A percentile compares a stretch with the other conserved stretches of the same genome.
Conservation (phyloP, 2,113 vertebrate species). For the Antechinus flavipes region DNA sequence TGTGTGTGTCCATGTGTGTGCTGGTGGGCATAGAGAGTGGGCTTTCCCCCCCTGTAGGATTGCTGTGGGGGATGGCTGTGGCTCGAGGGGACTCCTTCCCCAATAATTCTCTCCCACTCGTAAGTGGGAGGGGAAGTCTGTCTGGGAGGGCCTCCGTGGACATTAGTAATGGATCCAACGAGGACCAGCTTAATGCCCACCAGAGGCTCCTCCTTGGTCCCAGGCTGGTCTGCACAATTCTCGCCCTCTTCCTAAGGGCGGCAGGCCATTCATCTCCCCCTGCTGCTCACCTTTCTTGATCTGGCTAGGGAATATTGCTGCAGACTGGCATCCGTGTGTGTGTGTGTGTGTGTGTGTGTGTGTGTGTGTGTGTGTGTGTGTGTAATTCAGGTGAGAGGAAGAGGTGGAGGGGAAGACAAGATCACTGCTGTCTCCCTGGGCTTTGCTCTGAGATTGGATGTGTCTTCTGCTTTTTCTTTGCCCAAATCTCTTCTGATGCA, state of each 20-base stretch:
- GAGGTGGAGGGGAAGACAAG: not conserved
- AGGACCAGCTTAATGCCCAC: not conserved
- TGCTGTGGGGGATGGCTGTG: not conserved
- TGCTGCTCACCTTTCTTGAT: not conserved
- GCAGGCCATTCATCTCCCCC: not conserved
- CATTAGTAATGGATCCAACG: not conserved
- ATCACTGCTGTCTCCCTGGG: not conserved
- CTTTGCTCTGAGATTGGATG: not conserved
- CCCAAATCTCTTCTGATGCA: not conserved
- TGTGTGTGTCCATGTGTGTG: not conserved
- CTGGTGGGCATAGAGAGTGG: not conserved
- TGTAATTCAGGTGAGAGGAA: not conserved
- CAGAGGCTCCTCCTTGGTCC: not conserved
- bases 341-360: no score
- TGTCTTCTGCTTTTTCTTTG: not conserved
- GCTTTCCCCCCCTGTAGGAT: not conserved
- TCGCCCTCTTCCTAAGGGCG: not conserved
- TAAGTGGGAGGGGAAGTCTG: not conserved
- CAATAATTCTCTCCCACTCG: not conserved
- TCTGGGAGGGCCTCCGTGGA: not conserved
- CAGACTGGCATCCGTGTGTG: not conserved
- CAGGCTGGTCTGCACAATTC: not conserved
- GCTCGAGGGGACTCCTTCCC: no score
- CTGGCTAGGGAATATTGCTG: not conserved
- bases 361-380: no score